phyloP scores from a whole-genome alignment of 2,888 invertebrate species.

The Dysmachus trigonus region DNA sequence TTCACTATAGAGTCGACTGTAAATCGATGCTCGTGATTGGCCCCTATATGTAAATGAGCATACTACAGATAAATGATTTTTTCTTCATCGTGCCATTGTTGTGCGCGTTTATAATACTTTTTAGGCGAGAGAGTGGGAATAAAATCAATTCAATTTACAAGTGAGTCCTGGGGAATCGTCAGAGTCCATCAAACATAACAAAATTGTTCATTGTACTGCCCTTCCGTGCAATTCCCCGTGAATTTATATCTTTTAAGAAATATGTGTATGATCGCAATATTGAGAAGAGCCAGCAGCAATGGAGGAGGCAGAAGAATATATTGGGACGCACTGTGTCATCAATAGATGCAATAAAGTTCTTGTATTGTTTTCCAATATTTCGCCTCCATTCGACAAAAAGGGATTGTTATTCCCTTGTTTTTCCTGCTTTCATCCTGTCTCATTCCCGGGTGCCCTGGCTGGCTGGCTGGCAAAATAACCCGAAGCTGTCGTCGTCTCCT shows the following conservation, averaged over 20 bases:
- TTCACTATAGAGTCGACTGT: no score
- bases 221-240: neutral
- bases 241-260: conserved; percentile 18
- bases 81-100: neutral
- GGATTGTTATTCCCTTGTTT: conserved; percentile 43
- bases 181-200: conserved; percentile 12
- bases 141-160: conserved; percentile 9
- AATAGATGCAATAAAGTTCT: conserved; percentile 45
- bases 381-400: conserved; percentile 1
- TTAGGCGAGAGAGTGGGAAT: neutral
- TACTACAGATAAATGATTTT: neutral
- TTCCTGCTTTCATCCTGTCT: conserved; percentile 28
- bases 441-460: neutral
- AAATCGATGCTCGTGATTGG: no score
- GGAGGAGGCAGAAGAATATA: neutral
- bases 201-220: neutral
- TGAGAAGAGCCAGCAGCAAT: neutral
- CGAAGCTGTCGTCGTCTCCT: neutral
- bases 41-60: no score
- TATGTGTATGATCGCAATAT: neutral
- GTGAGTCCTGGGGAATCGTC: neutral
- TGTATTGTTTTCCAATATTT: conserved; percentile 44
- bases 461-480: neutral
- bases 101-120: neutral
- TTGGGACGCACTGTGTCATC: conserved; percentile 26